Evolutionary conservation across 2,113 vertebrate species (phyloP), one percentile per base, ranked within the genome.

Genomic region (Procavia capensis): DNA sequence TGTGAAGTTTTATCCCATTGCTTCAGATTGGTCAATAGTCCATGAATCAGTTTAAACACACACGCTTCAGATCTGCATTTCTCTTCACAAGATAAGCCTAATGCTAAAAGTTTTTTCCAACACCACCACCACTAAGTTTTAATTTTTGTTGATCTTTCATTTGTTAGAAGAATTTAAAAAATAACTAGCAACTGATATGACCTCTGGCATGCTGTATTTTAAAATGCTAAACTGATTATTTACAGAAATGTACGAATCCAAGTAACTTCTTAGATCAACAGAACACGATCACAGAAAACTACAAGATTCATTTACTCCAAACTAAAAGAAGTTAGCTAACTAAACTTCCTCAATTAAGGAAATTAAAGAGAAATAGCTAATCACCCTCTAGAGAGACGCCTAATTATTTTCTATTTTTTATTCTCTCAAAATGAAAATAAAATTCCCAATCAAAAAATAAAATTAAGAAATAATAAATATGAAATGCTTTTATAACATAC

Each of bases 401-500:
- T 17, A 19, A 36, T 39, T 70, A 31, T n/a, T 70, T 85, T 75
- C 39, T 80, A 82, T 87, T 90, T 66, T 87, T 79, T 61, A 72
- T 86, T 94, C 54, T 97, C 31, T 90, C 50, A 61, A 91, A 74
- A 75, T 63, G 36, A 87, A 97, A 89, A 96, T 27, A 80, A 96
- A 91, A 83, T 82, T 50, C 41, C 14, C 68, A 74, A 90, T 64
- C 41, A 83, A 91, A 88, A 85, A 89, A 70, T 10, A 92, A 39
- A 24, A 17, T 86, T 74, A 88, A 93, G 27, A 75, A 79, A 79
- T 57, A 63, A 79, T 76, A 82, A 91, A 90, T 87, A 10, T 75
- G 72, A 74, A 9, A 76, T 41, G 88, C 10, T 93, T 80, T 95
- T 72, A 85, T 64, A 81, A 57, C n/a, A 61, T 75, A 95, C 8